Evolutionary conservation across 2,888 invertebrate species (phyloP), one percentile per base, ranked within the genome.

Genomic region (Dexiosoma caninum): DNA sequence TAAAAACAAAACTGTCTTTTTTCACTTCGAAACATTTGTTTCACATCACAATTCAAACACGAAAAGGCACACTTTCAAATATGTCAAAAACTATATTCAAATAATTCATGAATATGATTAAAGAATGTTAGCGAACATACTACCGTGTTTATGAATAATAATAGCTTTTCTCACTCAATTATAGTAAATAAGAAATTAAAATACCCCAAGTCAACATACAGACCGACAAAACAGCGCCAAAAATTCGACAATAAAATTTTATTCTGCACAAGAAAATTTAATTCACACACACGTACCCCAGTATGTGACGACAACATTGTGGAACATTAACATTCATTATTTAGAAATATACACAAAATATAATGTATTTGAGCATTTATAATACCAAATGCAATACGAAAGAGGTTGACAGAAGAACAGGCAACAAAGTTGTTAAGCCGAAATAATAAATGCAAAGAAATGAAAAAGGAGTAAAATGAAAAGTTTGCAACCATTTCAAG

Each of bases 331-430:
- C 55, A 55, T 67, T 67, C 30, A 32, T 30, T 53, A 42, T 9
- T 4, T 21, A 30, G n/a, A 53, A 42, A 23, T 30, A 30, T 19
- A 8, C 53, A 32, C 21, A 60, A 49, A 42, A 5, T 60, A n/a
- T 19, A 51, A 49, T 19, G 40, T 27, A 40, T 71, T 49, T 40
- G 16, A 16, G 44, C 37, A 57, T 49, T 57, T 59, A 46, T 46
- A 46, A 37, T 8, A 19, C 2, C 10, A 37, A 59, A 8, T 66
- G 40, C 37, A 40, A 27, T 14, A 12, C 23, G 10, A 64, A 49
- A 4, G 5, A 37, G 6, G 35, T 6, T 8, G 21, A 51, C 35
- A 30, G 30, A 12, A 49, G 2, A 21, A 32, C 19, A 14, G 9
- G 7, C 10, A 23, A 64, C 14, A 49, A 64, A 46, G n/a, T n/a